Base-by-base conservation (phyloP, 1,140 invertebrate species). In the Pachypeltis micranthus region DNA sequence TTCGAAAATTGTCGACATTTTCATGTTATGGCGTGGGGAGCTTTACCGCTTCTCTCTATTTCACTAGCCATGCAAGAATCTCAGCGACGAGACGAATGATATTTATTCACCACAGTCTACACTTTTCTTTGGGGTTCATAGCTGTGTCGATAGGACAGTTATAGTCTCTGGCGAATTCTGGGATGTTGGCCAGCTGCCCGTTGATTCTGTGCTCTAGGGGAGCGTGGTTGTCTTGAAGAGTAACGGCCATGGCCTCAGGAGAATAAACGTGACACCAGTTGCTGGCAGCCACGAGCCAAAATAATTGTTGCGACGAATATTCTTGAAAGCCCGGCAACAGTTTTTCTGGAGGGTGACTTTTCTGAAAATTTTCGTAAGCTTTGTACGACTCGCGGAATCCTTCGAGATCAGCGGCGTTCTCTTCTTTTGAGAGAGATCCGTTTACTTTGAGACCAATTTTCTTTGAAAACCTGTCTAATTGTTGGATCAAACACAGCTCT, bases 381-480 rank as follows among this genome's bases (percentile, higher is more conserved):
- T 83, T 79, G 72, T 93, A 94, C 0, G 92, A 88, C 67, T 91
- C 84, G 71, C 91, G 91, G 24, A 93, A 81, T 0, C 91, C 91
- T 14, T 89, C 90, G 72, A 93, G 93, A 72, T 94, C 91, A 0
- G 92, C 91, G 54, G 94, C 91, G 71, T 94, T 94, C 71, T 95
- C 91, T n/a, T 85, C 88, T 75, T 93, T 88, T 0, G 90, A 91
- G 65, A 91, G 90, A 27, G 90, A 85, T 39, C 89, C 88, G 68
- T 94, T 94, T 26, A 92, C 67, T 88, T 91, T 69, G n/a, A 74
- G 74, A 71, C 59, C 54, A 19, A 7, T 25, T 2, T 75, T 70
- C 21, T 80, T 78, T 2, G 78, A 83, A 70, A 82, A 87, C 65
- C 83, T 83, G 58, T 79, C 78, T 70, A 87, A 87, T 70, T 87